Evolutionary conservation across 2,797 vertebrate genomes (phyloP).

Genomic region (Peromyscus eremicus): DNA sequence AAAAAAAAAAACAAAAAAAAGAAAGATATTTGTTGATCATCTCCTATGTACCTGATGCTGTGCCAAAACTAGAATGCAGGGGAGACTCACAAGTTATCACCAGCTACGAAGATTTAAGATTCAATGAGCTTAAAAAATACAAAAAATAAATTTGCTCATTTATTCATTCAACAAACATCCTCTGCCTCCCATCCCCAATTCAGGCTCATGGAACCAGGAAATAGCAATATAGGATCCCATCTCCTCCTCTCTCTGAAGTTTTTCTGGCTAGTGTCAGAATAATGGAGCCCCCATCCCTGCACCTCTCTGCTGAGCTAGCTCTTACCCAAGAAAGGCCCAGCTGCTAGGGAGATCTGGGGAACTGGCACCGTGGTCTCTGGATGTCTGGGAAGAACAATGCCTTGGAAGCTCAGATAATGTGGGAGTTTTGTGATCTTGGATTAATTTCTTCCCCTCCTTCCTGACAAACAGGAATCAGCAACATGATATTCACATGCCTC

Average conservation of each 20-base stretch:
- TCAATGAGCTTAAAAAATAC: not conserved
- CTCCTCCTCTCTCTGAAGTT: not conserved
- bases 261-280: not conserved
- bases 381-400: not conserved
- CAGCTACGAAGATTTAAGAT: not conserved
- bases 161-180: conserved; percentile 44
- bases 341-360: not conserved
- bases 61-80: not conserved
- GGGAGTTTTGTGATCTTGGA: not conserved
- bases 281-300: not conserved
- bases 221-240: not conserved
- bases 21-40: not conserved
- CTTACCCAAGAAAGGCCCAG: not conserved
- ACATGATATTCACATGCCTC: not conserved
- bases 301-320: not conserved
- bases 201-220: not conserved
- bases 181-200: not conserved
- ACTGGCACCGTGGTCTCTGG: too few species aligned
- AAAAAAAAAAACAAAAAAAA: not conserved
- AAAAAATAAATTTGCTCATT: not conserved
- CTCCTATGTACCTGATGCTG: not conserved
- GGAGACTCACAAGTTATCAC: not conserved
- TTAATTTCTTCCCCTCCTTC: not conserved
- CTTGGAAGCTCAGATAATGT: not conserved
- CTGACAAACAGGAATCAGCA: not conserved